Evolutionary conservation across 2,113 vertebrate species (phyloP).

Genomic region (Chlorodrepanis virens): DNA sequence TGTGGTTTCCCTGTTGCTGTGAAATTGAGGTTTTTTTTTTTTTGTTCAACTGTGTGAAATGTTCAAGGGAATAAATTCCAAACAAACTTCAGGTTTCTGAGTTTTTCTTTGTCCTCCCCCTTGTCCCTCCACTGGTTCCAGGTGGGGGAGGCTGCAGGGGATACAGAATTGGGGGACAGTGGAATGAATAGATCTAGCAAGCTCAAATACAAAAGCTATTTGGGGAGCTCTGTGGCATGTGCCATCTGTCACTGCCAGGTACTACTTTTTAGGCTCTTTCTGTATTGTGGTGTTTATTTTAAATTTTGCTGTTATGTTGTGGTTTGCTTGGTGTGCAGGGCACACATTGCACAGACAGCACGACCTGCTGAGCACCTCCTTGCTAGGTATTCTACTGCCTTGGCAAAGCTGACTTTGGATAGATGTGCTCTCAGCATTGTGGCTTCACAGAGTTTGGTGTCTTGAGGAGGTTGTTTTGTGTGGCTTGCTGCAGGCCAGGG

Average conservation of each 20-base stretch:
- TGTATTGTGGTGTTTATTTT: neutral
- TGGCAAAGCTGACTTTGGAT: neutral
- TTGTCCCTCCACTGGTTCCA: constrained; percentile 21
- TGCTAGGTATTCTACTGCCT: neutral
- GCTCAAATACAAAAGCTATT: neutral
- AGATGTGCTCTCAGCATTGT: neutral
- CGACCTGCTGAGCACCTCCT: neutral
- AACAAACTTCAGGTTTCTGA: constrained; percentile 78
- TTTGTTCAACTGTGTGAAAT: constrained; percentile 74
- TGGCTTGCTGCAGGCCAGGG: neutral
- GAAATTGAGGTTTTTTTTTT: constrained; percentile 70
- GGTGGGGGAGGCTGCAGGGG: neutral
- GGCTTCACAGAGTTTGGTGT: neutral
- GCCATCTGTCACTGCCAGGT: neutral
- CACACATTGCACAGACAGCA: neutral
- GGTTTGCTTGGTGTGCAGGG: neutral
- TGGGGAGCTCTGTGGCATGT: neutral
- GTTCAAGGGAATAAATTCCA: constrained; percentile 82
- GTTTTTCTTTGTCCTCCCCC: constrained; percentile 75
- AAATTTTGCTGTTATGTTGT: neutral
- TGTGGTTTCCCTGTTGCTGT: constrained; percentile 72
- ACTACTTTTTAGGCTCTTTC: neutral
- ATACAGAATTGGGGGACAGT: neutral
- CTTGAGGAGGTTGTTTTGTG: neutral
- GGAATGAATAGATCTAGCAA: neutral